Base-by-base conservation (phyloP, 1,140 invertebrate species). In the Conus betulinus region DNA sequence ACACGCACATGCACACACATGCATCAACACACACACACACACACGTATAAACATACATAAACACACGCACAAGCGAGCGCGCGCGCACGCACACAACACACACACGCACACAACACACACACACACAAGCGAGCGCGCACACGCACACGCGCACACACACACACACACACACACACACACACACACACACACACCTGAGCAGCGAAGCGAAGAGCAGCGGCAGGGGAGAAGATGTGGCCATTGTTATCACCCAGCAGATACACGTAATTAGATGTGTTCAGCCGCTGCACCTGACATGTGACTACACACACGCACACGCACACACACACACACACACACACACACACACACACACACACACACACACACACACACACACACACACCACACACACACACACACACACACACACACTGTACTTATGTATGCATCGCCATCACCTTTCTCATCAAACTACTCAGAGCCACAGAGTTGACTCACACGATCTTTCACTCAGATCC, bases 241-340 rank as follows among this genome's bases (percentile, higher is more conserved):
- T 86, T 85, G 25, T 82, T 88, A 88, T 89, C 90, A 17, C 91
- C 91, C 87, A 91, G 89, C 39, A 92, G 25, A 55, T 90, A 89
- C 23, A 78, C 88, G 39, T 85, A 78, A 2, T 52, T 20, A 5
- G 87, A 84, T 1, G 85, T 71, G 15, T 85, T 67, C 6, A 92
- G 79, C 11, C 55, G 25, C 53, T 90, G 85, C n/a, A 89, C 90
- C 17, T 78, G 81, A 78, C 91, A 92, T 13, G 52, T 67, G 17
- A 78, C 91, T 92, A 86, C 78, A 76, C 52, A n/a, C 51, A 55
- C 81, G 13, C 78, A 81, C 78, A 81, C 27, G 4, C 78, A 53
- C 71, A 74, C 71, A 7, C 71, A 74, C 71, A 74, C 3, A 3
- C 71, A 74, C 71, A 74, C 71, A 74, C 71, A 74, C 71, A 74